Conservation (phyloP, 2,888 invertebrate species). For the Synergus umbraculus region DNA sequence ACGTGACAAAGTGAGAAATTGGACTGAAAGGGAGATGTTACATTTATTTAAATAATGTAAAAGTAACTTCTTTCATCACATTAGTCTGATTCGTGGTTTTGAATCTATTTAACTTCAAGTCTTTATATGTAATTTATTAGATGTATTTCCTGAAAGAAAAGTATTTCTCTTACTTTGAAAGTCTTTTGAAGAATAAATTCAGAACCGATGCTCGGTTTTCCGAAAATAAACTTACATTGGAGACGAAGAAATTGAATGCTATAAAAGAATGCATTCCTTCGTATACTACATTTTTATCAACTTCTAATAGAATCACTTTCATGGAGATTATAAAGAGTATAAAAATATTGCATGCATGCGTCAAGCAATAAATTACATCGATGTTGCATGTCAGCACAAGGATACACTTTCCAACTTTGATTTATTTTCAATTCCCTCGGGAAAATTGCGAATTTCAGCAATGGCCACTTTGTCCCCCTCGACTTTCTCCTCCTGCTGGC, state of each 20-base stretch:
- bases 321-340: slow-evolving; percentile 5
- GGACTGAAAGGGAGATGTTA: slow-evolving; percentile 14
- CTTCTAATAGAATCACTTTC: not conserved
- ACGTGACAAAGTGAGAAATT: slow-evolving; percentile 13
- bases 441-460: slow-evolving; percentile 59
- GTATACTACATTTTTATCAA: not conserved
- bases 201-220: not conserved
- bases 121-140: not conserved
- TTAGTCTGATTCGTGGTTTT: not conserved
- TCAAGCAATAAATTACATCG: slow-evolving; percentile 59
- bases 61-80: slow-evolving; percentile 10
- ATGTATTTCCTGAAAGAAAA: not conserved
- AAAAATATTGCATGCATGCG: slow-evolving; percentile 25
- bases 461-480: slow-evolving; percentile 26
- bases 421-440: slow-evolving; percentile 56
- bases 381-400: slow-evolving; percentile 39
- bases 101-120: not conserved
- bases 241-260: too few relatives aligned
- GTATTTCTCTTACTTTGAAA: not conserved
- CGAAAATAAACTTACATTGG: too few relatives aligned
- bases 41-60: slow-evolving; percentile 22
- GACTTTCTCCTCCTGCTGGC: not conserved
- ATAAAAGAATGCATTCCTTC: not conserved
- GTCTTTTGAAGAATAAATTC: not conserved
- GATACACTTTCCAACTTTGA: slow-evolving; percentile 58